Evolutionary conservation across 2,113 vertebrate species (phyloP).

Genomic region (Notechis scutatus): DNA sequence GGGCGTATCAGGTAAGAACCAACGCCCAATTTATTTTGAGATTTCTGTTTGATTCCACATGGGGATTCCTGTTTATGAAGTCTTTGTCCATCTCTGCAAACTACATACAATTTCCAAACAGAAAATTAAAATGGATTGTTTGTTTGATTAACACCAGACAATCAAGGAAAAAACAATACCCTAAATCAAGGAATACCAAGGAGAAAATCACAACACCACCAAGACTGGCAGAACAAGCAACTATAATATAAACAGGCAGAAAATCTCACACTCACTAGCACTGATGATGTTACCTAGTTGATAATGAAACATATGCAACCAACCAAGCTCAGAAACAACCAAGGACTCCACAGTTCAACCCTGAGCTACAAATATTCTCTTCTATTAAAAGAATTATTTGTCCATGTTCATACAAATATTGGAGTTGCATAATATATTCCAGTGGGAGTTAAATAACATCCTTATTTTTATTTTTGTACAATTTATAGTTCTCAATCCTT

Average conservation of each 20-base stretch:
- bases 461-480: slow-evolving; percentile 30
- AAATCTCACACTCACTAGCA: neutral
- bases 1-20: too few species aligned
- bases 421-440: neutral
- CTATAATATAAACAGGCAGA: neutral
- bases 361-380: neutral
- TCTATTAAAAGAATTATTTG: neutral
- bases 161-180: neutral
- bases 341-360: neutral
- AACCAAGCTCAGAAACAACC: neutral
- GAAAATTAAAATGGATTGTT: neutral
- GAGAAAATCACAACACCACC: neutral
- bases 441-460: neutral
- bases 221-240: neutral
- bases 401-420: neutral
- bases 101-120: neutral
- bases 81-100: neutral
- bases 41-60: neutral
- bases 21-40: neutral
- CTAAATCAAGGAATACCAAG: neutral
- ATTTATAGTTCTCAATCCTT: slow-evolving; percentile 1
- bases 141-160: neutral
- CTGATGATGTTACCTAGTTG: neutral
- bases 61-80: neutral
- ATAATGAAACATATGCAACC: neutral